Base-by-base conservation (phyloP, 2,888 invertebrate genomes). In the Capitulum mitella region DNA sequence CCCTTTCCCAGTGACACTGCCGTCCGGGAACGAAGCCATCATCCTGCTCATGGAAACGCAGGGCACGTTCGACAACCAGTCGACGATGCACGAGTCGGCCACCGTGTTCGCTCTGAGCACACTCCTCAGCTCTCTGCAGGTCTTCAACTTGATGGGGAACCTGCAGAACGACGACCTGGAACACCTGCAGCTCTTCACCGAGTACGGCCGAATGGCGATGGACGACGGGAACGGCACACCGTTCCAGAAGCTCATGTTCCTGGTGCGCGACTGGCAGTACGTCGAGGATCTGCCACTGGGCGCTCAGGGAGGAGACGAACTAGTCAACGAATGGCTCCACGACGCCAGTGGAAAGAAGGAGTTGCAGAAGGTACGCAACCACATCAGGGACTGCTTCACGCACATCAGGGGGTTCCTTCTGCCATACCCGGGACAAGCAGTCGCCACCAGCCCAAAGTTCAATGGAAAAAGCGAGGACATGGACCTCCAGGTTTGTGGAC, bases 121-220 rank as follows among this genome's bases (percentile, higher is more conserved):
- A 74, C 97, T 98, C 98, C 88, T 98, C 80, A 97, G 97, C 80
- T 98, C 98, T 92, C 95, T 98, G 79, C 97, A 97, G 88, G 93
- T 96, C 79, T 98, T 94, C 86, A 98, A 98, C 88, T 88, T 98
- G 81, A 94, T 95, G 79, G 94, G 95, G 86, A 98, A 98, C 86
- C 95, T 98, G 80, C 97, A 98, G 86, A 98, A 98, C 85, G 98
- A 98, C 86, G 97, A 99, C 86, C 87, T 98, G 78, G 98, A 98
- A 86, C 97, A 98, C 87, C 88, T 98, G 83, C 95, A 94, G 91
- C 87, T 99, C 79, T 99, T 99, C 87, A 98, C 98, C 70, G 98
- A 99, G 86, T 99, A 99, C 87, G 99, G 99, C 0, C 90, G 97
- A 79, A 88, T 99, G 82, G 99, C 98, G 22, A 87, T 97, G 82